Base-by-base conservation (phyloP, 2,113 vertebrate species). In the Parus major region DNA sequence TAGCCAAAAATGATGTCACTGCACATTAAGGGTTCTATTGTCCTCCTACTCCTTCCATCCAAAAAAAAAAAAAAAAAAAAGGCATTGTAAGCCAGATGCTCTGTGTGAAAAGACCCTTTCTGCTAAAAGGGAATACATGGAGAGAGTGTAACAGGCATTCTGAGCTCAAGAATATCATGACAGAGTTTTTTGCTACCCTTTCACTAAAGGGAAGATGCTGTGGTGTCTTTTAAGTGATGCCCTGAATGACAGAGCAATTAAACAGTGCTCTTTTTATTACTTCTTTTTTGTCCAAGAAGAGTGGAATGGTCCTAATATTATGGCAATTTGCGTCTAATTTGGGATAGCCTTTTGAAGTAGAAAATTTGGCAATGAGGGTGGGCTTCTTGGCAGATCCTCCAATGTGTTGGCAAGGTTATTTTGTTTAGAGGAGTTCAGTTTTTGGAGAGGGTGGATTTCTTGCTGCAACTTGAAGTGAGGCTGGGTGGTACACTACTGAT, bases 1-100 rank as follows among this genome's bases (percentile, higher is more conserved):
- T 25, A 82, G 90, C 95, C 92, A 95, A 64, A 93, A 87, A 71
- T 91, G 44, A 93, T 94, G 90, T 95, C 85, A 88, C 41, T 82
- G n/a, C 75, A 69, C 46, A 68, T 75, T 90, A 93, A 91, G 71
- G 59, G 49, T 49, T 91, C 70, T 87, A 72, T 90, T 96, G 93
- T 94, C 82, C 66, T 94, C 70, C 53, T 39, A 57, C 33, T 87
- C 41, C 15, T 44, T 93, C 36, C n/a, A 70, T 79, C 35, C 2
- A 33, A 5, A 28, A 46, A 66, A 4, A 44, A 3, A 25, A 3
- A 25, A 36, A 36, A 61, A 57, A 66, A 65, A 63, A 57, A 52
- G 5, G 46, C 60, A 22, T 41, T 90, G 31, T 41, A 86, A 89
- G 42, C 50, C 59, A 61, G 42, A 47, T 49, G 12, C 61, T 84